phyloP scores from a whole-genome alignment of 2,888 invertebrate genomes.

The Cataglyphis livida region DNA sequence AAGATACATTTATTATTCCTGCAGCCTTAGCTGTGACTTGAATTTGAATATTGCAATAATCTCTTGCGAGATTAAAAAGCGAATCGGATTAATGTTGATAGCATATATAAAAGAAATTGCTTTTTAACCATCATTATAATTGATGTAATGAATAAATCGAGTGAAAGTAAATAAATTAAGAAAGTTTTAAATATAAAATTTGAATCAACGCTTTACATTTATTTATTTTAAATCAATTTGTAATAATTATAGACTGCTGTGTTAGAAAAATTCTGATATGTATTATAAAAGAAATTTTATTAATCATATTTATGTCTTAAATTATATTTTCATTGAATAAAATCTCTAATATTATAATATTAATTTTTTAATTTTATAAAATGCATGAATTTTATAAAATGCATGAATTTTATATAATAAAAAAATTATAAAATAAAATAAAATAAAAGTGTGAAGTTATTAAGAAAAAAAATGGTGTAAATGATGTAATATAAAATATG shows the following conservation, averaged over 20 bases:
- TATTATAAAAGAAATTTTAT: not conserved
- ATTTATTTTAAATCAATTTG: not conserved
- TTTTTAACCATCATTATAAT: not conserved
- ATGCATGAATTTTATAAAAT: no score
- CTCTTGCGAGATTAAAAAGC: constrained; percentile 7
- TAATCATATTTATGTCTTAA: not conserved
- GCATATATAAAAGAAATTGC: constrained; percentile 5
- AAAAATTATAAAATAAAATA: not conserved
- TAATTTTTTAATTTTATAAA: no score
- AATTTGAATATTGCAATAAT: constrained; percentile 20
- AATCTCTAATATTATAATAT: no score
- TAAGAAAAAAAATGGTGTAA: not conserved
- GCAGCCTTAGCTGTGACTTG: constrained; percentile 5
- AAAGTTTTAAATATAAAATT: not conserved
- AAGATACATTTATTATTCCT: not conserved
- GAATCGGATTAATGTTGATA: constrained; percentile 19
- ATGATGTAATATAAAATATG: not conserved
- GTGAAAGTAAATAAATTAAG: not conserved
- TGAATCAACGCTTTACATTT: not conserved
- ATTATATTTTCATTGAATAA: no score
- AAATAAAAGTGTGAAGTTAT: not conserved
- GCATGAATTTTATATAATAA: not conserved
- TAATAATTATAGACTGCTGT: not conserved
- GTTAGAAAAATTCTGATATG: not conserved
- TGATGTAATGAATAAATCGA: not conserved